phyloP scores from a whole-genome alignment of 2,888 invertebrate genomes.

The Calameuta pallipes region DNA sequence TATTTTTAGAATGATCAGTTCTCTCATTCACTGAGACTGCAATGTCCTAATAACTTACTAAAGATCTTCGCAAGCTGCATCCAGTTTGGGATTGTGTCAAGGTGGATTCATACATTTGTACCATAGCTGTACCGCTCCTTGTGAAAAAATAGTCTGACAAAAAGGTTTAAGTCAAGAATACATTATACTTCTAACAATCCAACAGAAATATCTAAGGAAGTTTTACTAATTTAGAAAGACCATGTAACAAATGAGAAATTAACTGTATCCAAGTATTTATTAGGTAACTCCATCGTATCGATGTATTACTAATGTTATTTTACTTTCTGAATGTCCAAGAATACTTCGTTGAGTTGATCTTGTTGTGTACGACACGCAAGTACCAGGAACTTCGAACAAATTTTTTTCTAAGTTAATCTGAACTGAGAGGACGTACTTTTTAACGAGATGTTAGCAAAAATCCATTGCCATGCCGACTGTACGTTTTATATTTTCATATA shows the following conservation, averaged over 20 bases:
- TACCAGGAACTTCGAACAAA: not conserved
- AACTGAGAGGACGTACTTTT: not conserved
- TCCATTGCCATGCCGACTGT: slow-evolving; percentile 7
- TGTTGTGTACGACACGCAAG: not conserved
- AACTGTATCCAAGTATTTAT: slow-evolving; percentile 10
- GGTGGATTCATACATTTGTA: not conserved
- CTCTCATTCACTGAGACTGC: slow-evolving; percentile 48
- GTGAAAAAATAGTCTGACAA: not conserved
- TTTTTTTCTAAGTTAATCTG: not conserved
- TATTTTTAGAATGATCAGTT: slow-evolving; percentile 61
- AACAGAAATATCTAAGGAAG: not conserved
- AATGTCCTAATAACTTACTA: not conserved
- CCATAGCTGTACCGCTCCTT: not conserved
- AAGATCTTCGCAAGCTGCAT: not conserved
- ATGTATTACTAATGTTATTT: not conserved
- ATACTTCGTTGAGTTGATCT: not conserved
- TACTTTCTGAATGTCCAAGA: not conserved
- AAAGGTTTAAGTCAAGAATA: not conserved
- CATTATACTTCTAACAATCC: not conserved
- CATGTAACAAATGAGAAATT: not conserved
- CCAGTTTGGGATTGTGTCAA: not conserved
- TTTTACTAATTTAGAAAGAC: not conserved
- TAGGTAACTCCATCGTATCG: slow-evolving; percentile 17
- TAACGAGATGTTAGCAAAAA: not conserved
- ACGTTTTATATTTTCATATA: slow-evolving; percentile 15